Conservation (phyloP, 64 coral and sea anemone species). For the Platygyra sinensis region DNA sequence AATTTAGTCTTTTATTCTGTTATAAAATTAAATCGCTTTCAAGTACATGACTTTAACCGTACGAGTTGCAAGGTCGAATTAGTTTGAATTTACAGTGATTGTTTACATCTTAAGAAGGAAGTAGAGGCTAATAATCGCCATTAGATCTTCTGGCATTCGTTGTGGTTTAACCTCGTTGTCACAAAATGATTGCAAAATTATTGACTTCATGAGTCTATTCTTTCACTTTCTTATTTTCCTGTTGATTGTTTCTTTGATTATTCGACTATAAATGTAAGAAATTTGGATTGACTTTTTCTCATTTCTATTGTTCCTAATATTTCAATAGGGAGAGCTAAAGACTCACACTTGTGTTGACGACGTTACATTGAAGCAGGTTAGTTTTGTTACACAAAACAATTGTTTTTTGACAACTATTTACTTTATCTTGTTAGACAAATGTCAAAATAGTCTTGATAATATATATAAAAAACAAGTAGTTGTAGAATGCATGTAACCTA, state of each 20-base stretch:
- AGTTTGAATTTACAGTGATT: not conserved
- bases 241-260: not conserved
- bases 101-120: not conserved
- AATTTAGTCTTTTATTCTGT: not conserved
- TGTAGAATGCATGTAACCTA: not conserved
- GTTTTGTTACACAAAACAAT: not conserved
- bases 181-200: no score
- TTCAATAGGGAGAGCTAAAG: not conserved
- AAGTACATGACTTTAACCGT: not conserved
- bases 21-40: not conserved
- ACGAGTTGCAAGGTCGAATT: not conserved
- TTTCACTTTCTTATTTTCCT: no score
- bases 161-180: not conserved
- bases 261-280: not conserved
- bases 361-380: not conserved
- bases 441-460: no score
- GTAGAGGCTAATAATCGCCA: not conserved
- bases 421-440: not conserved
- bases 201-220: not conserved
- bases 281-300: not conserved
- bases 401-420: not conserved
- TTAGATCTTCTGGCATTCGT: not conserved
- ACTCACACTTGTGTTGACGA: not conserved
- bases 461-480: no score
- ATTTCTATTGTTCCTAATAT: not conserved